phyloP scores from a whole-genome alignment of 2,888 invertebrate species.

The Aethes cnicana region DNA sequence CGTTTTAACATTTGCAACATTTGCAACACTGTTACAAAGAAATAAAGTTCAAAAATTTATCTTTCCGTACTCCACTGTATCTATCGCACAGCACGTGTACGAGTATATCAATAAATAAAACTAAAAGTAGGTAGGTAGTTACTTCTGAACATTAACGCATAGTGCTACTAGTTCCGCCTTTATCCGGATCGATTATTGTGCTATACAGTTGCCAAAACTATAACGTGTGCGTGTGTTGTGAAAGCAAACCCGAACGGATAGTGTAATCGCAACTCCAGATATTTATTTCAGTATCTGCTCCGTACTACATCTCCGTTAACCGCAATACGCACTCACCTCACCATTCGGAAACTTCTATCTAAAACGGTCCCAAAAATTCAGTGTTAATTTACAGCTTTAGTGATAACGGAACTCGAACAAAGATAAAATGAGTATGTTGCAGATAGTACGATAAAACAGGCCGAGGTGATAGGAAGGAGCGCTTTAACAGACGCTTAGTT shows the following conservation, averaged over 20 bases:
- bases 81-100: too few species aligned
- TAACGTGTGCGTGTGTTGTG: neutral
- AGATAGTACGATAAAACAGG: constrained; percentile 66
- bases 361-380: too few species aligned
- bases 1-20: too few species aligned
- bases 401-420: constrained; percentile 57
- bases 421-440: constrained; percentile 57
- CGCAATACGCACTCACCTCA: constrained; percentile 9
- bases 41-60: too few species aligned
- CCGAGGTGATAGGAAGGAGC: constrained; percentile 35
- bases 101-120: too few species aligned
- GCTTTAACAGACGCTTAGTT: neutral
- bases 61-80: too few species aligned
- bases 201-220: neutral
- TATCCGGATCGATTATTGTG: neutral
- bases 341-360: constrained; percentile 8
- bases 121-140: too few species aligned
- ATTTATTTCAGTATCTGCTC: constrained; percentile 52
- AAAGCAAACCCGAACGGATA: neutral
- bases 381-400: constrained; percentile 63
- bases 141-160: constrained; percentile 4
- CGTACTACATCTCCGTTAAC: constrained; percentile 18
- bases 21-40: too few species aligned
- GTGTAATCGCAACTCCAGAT: constrained; percentile 22
- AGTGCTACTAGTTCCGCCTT: neutral